Conservation (phyloP, 2,888 invertebrate genomes). For the Nasonovia ribisnigri region DNA sequence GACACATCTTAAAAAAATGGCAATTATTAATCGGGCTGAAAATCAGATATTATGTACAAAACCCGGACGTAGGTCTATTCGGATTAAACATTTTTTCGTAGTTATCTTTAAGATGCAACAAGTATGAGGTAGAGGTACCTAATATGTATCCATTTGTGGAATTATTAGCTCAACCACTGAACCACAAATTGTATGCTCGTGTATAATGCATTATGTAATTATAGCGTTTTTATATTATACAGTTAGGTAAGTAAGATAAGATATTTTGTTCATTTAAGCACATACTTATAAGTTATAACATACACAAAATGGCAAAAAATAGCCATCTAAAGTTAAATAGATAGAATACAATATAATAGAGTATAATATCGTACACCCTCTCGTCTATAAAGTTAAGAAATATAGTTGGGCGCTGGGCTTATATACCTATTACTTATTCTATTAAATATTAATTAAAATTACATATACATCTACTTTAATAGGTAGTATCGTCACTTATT, state of each 20-base stretch:
- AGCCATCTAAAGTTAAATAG: background rate
- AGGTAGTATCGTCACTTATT: background rate
- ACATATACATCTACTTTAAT: background rate
- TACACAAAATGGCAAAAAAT: background rate
- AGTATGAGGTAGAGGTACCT: background rate
- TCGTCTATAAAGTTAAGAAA: background rate
- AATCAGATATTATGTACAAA: background rate
- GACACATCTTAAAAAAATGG: no score
- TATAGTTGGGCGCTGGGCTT: background rate
- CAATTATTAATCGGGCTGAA: no score
- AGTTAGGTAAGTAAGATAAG: background rate
- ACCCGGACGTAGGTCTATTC: background rate
- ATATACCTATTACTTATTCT: background rate
- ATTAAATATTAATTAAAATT: background rate
- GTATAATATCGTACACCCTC: background rate
- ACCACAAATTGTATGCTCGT: background rate
- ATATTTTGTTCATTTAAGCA: background rate
- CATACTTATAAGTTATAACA: no score
- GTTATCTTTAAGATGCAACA: background rate
- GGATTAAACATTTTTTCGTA: background rate
- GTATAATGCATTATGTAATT: background rate
- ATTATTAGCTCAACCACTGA: background rate
- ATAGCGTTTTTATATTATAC: background rate
- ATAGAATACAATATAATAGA: no score
- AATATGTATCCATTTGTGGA: background rate